Evolutionary conservation across 2,888 invertebrate species (phyloP), one percentile per base, ranked within the genome.

Genomic region (Andrena praecox): DNA sequence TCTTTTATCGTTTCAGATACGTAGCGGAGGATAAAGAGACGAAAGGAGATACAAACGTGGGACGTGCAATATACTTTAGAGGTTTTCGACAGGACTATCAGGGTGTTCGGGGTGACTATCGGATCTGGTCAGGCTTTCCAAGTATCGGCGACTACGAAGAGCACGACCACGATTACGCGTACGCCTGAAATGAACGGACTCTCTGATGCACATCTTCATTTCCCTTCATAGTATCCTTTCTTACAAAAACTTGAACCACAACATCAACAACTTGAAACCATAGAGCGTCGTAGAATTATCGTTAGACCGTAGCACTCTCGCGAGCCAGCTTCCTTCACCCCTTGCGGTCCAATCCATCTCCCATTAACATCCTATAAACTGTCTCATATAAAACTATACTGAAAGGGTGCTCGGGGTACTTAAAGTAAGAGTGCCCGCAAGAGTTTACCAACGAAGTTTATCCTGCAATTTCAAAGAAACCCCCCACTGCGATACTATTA

Each of bases 101-200:
- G 80, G 54, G 60, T 69, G 84, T 77, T 84, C 77, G 24, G 82
- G 71, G 78, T 88, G 86, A 89, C 62, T 84, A 72, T 83, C 85
- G 60, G 89, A 82, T 82, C 67, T 82, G 80, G 74, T 83, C 80
- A 84, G 80, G 82, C 64, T 71, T 78, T 90, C 89, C 73, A 80
- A 48, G 76, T 90, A 85, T 87, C 86, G 90, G 84, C 93, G 91
- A 89, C 93, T 93, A 82, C 93, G 91, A 74, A 93, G 86, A 81
- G 93, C 91, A 80, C 93, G 93, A 85, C 93, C 93, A 75, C 87
- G 89, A 68, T 84, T 88, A 71, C 86, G 89, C 63, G 66, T 80
- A 75, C 84, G 85, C 89, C 93, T 92, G 93, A 8, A 91, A 86
- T 88, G 80, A 89, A 87, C 62, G 74, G 77, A 56, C 81, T 84